Percentiles rank a stretch among this genome's conserved stretches.
Evolutionary conservation across 2,888 invertebrate genomes (phyloP).

Genomic region (Xylocampa areola): DNA sequence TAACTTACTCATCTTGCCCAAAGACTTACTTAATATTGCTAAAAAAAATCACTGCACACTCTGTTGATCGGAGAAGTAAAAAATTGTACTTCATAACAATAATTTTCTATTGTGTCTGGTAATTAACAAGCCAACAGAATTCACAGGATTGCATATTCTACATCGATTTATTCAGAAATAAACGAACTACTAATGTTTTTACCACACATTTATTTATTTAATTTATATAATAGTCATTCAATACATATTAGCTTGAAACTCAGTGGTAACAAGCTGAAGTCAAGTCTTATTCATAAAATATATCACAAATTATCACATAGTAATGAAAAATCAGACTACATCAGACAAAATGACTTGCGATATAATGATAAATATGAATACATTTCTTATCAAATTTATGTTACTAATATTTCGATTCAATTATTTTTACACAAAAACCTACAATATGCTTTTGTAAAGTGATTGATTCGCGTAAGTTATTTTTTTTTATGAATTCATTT

Average conservation of each 20-base stretch:
- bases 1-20: too few relatives aligned
- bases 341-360: slow-evolving; percentile 42
- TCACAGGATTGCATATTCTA: too few relatives aligned
- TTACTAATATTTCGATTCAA: too few relatives aligned
- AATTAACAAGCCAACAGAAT: too few relatives aligned
- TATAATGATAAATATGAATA: slow-evolving; percentile 24
- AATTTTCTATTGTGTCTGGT: too few relatives aligned
- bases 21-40: too few relatives aligned
- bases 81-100: too few relatives aligned
- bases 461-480: background rate
- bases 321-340: slow-evolving; percentile 74
- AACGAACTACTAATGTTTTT: slow-evolving; percentile 24
- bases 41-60: too few relatives aligned
- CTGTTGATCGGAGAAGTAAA: too few relatives aligned
- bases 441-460: background rate
- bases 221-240: slow-evolving; percentile 56
- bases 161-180: slow-evolving; percentile 3
- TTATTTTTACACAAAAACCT: background rate
- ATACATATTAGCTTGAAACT: slow-evolving; percentile 56
- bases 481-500: background rate
- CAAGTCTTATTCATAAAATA: slow-evolving; percentile 65
- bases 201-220: slow-evolving; percentile 61
- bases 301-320: slow-evolving; percentile 84
- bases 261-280: slow-evolving; percentile 57
- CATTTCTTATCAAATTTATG: background rate